Evolutionary conservation across 2,888 invertebrate genomes (phyloP), one percentile per base, ranked within the genome.

Genomic region (Torymus aiolomorphi): DNA sequence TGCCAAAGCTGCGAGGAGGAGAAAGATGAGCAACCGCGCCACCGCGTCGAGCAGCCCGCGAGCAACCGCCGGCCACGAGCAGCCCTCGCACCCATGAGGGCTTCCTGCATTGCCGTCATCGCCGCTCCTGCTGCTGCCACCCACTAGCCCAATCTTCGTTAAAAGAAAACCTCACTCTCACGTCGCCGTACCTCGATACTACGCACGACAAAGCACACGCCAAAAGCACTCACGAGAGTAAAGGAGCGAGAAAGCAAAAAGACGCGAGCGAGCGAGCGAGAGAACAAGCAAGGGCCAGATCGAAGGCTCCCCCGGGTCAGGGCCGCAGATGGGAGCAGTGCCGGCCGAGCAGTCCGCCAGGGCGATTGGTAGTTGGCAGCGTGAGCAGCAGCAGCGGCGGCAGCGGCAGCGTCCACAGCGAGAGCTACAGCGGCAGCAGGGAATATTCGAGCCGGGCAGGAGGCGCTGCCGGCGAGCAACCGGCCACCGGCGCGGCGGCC

Each of bases 321-420:
- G 78, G 78, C 75, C 75, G 89, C 89, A 90, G 90, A 90, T 90
- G 90, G 90, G 89, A 90, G 84, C 87, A 86, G 87, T 88, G 83
- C 83, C 88, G 84, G 84, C 83, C 83, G 84, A 83, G 84, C 87
- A 42, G 42, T 42, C 87, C 87, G 86, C 85, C 85, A 87, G 89
- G 89, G 88, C 87, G 86, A 84, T 85, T 82, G 85, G 85, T 87
- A 78, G 83, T 80, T 84, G 79, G 59, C 13, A 52, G 20, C 42
- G 18, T 13, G 16, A 20, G 31, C 20, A 49, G 42, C 14, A 31
- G 31, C 62, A 63, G 31, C 62, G 31, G 52, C 18, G 18, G 57
- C 31, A 18, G 24, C 49, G 18, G 69, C 49, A 69, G 59, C 2
- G 20, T n/a, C 20, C 49, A 57, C 70, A 71, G 65, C 71, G 51